A percentile compares a stretch with the other conserved stretches of the same genome.
These are phyloP conservation scores for Aldabrachelys gigantea DNA, from an alignment of 2,113 vertebrate genomes.

Conservation along the genomic window DNA sequence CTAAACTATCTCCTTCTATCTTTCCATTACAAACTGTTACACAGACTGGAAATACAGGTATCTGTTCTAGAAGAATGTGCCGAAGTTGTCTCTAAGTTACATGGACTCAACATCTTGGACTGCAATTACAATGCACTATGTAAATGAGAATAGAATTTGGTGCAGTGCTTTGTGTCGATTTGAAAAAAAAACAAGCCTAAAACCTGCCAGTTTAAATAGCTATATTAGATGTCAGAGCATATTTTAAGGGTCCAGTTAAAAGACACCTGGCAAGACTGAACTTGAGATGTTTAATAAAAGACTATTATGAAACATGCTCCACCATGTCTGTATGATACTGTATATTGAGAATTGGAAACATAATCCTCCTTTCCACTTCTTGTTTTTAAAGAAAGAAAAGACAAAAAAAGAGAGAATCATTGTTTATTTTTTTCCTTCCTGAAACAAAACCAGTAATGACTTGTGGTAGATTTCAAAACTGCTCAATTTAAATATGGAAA, in stretches of 20 bases:
- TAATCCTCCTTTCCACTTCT: background rate
- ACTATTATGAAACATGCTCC: background rate
- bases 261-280: background rate
- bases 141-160: background rate
- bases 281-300: background rate
- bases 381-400: background rate
- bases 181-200: background rate
- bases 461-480: constrained; percentile 4
- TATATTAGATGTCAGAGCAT: background rate
- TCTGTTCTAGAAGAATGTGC: background rate
- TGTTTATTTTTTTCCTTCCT: background rate
- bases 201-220: background rate
- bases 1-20: background rate
- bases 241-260: background rate
- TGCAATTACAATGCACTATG: background rate
- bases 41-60: background rate
- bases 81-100: background rate
- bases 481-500: constrained; percentile 44
- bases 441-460: constrained; percentile 3
- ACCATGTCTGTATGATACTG: background rate
- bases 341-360: background rate
- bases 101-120: background rate
- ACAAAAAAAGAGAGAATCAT: background rate
- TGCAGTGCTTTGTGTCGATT: background rate
- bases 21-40: background rate